Evolutionary conservation across 2,797 vertebrate genomes (phyloP).

Genomic region (Mustela erminea): DNA sequence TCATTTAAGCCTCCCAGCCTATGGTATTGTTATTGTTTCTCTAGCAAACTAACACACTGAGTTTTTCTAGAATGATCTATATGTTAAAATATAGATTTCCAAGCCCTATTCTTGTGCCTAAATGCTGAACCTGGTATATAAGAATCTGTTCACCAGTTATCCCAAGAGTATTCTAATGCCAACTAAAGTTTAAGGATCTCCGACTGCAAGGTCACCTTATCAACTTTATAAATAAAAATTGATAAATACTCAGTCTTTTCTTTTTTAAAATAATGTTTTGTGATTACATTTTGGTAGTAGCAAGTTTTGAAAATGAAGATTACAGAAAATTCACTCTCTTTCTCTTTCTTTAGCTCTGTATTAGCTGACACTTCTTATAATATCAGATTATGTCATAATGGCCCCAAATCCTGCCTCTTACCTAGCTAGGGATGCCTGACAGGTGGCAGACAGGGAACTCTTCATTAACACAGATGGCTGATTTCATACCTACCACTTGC

Average conservation of each 20-base stretch:
- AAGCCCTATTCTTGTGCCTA: neutral
- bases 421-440: neutral
- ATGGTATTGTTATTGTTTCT: neutral
- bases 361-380: neutral
- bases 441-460: neutral
- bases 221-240: neutral
- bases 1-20: neutral
- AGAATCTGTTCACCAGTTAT: neutral
- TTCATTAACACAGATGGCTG: neutral
- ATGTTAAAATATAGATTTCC: neutral
- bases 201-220: neutral
- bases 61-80: neutral
- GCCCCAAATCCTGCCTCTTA: neutral
- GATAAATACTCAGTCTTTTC: neutral
- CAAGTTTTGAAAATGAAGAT: constrained; percentile 14
- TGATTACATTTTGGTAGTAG: neutral
- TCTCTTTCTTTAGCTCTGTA: neutral
- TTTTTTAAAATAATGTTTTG: neutral
- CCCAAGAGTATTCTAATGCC: neutral
- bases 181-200: neutral
- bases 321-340: neutral
- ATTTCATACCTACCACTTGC: constrained; percentile 21
- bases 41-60: neutral
- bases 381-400: neutral
- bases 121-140: neutral